These are phyloP conservation scores for Meteorus colon DNA, from an alignment of 2,888 invertebrate species.

Conservation along the genomic window DNA sequence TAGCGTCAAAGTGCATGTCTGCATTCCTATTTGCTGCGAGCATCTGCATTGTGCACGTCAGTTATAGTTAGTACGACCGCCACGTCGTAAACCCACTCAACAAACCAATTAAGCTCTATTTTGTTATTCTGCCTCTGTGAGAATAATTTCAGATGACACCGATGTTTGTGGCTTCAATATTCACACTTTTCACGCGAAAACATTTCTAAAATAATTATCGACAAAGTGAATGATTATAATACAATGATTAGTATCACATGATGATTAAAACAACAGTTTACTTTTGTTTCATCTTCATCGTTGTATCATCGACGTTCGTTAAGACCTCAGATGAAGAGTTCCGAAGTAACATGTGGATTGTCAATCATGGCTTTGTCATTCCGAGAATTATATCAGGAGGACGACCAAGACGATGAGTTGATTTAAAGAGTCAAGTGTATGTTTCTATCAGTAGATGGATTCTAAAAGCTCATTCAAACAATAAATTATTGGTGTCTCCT, in stretches of 20 bases:
- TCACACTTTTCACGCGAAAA: neutral
- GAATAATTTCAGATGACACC: conserved; percentile 36
- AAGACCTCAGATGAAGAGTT: neutral
- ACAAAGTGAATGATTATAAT: conserved; percentile 10
- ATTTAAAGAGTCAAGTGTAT: conserved; percentile 41
- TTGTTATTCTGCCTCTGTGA: conserved; percentile 46
- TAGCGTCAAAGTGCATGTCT: conserved; percentile 34
- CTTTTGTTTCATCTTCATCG: neutral
- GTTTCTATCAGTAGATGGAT: conserved; percentile 63
- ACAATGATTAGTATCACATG: conserved; percentile 2
- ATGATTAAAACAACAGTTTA: conserved; percentile 19
- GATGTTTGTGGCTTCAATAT: conserved; percentile 5
- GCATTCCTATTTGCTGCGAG: conserved; percentile 37
- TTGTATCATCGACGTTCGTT: neutral
- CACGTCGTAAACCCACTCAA: conserved; percentile 55
- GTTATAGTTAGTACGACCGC: conserved; percentile 59
- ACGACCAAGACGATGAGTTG: conserved; percentile 47
- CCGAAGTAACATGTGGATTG: conserved; percentile 10
- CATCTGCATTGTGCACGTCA: conserved; percentile 64
- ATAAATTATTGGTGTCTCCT: conserved; percentile 54
- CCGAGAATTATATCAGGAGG: conserved; percentile 55
- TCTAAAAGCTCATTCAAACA: conserved; percentile 55
- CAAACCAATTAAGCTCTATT: conserved; percentile 62
- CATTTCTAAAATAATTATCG: neutral
- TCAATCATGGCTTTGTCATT: conserved; percentile 55